Evolutionary conservation across 1,140 invertebrate genomes (phyloP), one percentile per base, ranked within the genome.

Genomic region (Brachystomella parvula): DNA sequence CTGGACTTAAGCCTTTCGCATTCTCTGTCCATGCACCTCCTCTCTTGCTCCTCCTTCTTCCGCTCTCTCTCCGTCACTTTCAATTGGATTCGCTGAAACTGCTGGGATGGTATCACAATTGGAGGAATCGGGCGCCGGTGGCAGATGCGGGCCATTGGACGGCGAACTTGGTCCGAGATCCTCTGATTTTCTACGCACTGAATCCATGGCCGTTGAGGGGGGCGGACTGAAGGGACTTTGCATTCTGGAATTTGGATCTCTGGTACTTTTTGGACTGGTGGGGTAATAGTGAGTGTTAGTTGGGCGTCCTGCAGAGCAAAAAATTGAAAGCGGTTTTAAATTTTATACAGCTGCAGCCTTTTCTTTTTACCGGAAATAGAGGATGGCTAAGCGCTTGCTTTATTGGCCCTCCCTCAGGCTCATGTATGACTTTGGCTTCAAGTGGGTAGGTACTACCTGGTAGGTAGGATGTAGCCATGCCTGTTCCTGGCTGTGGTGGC

Each of bases 101-200:
- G 65, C 15, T 17, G 6, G 28, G 9, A 30, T 6, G 72, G 66
- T 12, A 73, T 26, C 0, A 73, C 66, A 1, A 73, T 35, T 21
- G 69, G 69, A 19, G 69, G 67, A 30, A 71, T 15, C 6, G 47
- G 28, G 44, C 72, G 28, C 26, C 61, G 58, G 39, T 71, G 67
- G 63, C 65, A 71, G 49, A 58, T 63, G 3, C 69, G 60, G 28
- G 72, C 72, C 64, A 73, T 12, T 28, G 72, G 69, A 47, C 72
- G 69, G 26, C 72, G 61, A 12, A 73, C 72, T 65, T 57, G 65
- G 53, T 73, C 72, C 39, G 63, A 67, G 21, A 73, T 70, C 15
- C 68, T 21, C 26, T 56, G 47, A 33, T 63, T 69, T 30, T 73
- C 72, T 2, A 69, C 60, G 28, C 72, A 73, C 58, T 73, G 72